Evolutionary conservation across 2,797 vertebrate species (phyloP).

Genomic region (Gymnodraco acuticeps): DNA sequence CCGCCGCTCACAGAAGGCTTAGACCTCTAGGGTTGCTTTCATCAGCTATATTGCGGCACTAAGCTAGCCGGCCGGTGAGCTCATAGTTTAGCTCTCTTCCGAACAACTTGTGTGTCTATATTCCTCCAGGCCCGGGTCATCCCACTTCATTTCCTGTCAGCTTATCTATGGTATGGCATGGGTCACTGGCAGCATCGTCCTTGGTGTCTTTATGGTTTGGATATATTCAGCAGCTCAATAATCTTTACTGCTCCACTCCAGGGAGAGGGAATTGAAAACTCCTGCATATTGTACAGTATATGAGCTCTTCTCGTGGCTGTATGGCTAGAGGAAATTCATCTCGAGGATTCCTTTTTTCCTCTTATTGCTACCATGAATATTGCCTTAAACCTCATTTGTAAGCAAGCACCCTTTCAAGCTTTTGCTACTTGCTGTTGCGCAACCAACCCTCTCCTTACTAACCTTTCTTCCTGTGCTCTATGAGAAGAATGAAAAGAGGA

Average conservation of each 20-base stretch:
- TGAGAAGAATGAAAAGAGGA: conserved; percentile 39
- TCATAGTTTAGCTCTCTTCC: conserved; percentile 26
- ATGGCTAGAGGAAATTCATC: conserved; percentile 26
- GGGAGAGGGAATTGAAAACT: conserved; percentile 41
- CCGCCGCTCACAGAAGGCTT: conserved; percentile 42
- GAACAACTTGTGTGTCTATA: conserved; percentile 10
- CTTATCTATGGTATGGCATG: conserved; percentile 53
- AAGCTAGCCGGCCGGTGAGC: conserved; percentile 24
- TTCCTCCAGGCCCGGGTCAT: conserved; percentile 14
- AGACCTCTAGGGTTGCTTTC: conserved; percentile 22
- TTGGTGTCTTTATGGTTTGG: conserved; percentile 39
- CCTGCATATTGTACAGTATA: conserved; percentile 42
- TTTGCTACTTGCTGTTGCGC: conserved; percentile 34
- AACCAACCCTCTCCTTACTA: conserved; percentile 23
- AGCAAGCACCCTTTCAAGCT: conserved; percentile 45
- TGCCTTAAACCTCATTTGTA: conserved; percentile 39
- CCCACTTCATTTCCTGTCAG: conserved; percentile 62
- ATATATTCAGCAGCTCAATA: conserved; percentile 35
- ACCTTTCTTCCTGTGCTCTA: conserved; percentile 20
- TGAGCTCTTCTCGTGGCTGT: conserved; percentile 41
- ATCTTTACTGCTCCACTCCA: conserved; percentile 35
- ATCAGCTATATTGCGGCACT: conserved; percentile 12
- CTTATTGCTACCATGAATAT: conserved; percentile 31
- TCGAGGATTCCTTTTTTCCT: conserved; percentile 44
- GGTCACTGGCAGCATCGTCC: conserved; percentile 31